phyloP scores from a whole-genome alignment of 2,113 vertebrate species.

The Melanerpes formicivorus region DNA sequence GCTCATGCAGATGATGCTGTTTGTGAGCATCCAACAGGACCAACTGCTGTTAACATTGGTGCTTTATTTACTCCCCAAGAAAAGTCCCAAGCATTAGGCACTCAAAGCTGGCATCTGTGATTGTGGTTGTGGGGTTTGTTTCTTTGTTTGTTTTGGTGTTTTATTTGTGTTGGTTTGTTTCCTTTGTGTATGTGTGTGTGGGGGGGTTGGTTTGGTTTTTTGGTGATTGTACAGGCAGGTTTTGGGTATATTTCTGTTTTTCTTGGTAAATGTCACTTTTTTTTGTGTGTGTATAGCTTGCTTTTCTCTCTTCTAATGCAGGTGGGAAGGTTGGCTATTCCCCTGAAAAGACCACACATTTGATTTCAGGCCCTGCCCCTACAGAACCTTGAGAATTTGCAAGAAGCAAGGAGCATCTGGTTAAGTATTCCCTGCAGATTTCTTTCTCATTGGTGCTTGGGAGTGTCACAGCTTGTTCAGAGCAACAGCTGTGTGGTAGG shows the following conservation, averaged over 20 bases:
- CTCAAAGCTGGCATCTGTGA: background rate
- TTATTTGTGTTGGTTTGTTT: no score
- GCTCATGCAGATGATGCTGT: background rate
- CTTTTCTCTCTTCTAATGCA: background rate
- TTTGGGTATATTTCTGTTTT: background rate
- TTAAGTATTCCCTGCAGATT: background rate
- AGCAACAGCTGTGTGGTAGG: background rate
- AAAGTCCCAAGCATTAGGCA: background rate
- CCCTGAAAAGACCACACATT: background rate
- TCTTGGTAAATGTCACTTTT: background rate
- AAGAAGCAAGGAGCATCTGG: background rate
- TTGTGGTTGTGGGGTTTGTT: background rate
- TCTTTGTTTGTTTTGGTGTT: no score
- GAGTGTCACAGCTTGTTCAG: background rate
- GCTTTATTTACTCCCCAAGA: background rate
- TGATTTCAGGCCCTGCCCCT: background rate
- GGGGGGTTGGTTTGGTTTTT: background rate
- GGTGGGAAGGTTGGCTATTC: background rate
- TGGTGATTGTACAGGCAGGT: background rate
- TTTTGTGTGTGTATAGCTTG: background rate
- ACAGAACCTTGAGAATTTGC: background rate
- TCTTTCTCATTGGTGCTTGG: background rate
- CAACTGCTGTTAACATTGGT: fast-evolving
- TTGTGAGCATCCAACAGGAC: background rate
- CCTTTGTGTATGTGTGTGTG: no score